These are phyloP conservation scores for Podarcis siculus DNA, from an alignment of 2,797 vertebrate species.

Conservation along the genomic window DNA sequence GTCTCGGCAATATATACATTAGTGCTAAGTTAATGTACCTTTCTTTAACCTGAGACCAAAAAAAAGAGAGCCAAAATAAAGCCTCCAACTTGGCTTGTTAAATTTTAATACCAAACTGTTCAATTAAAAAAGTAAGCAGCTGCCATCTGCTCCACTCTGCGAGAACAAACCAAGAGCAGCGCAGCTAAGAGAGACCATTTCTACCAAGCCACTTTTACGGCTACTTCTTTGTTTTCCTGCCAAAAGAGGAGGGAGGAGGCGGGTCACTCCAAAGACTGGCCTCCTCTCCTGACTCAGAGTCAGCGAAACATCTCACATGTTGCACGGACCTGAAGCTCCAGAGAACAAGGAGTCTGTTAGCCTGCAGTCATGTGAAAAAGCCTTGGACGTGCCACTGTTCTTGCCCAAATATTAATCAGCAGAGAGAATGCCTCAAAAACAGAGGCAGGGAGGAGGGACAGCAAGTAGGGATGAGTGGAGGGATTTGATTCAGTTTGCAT, in stretches of 20 bases:
- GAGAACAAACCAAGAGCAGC: background rate
- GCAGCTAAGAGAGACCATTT: background rate
- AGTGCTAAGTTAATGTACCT: background rate
- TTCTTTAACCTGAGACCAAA: background rate
- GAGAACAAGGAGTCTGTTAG: background rate
- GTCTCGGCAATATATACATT: background rate
- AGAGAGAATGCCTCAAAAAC: background rate
- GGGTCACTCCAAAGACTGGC: background rate
- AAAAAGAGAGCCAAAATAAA: background rate
- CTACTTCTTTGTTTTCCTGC: conserved; percentile 3
- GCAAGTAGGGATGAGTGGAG: too few species aligned
- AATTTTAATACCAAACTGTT: conserved; percentile 16
- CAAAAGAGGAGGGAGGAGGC: background rate
- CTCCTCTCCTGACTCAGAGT: background rate
- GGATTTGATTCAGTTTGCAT: too few species aligned
- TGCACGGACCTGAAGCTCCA: background rate
- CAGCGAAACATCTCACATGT: background rate
- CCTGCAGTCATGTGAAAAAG: conserved; percentile 4
- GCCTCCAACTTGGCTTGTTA: background rate
- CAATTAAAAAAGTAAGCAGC: background rate
- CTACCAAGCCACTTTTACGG: background rate
- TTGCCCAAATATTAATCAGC: background rate
- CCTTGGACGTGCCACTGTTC: background rate
- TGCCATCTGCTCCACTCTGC: background rate
- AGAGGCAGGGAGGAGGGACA: background rate